Conservation (phyloP, 2,888 invertebrate genomes). For the Arge pagana region DNA sequence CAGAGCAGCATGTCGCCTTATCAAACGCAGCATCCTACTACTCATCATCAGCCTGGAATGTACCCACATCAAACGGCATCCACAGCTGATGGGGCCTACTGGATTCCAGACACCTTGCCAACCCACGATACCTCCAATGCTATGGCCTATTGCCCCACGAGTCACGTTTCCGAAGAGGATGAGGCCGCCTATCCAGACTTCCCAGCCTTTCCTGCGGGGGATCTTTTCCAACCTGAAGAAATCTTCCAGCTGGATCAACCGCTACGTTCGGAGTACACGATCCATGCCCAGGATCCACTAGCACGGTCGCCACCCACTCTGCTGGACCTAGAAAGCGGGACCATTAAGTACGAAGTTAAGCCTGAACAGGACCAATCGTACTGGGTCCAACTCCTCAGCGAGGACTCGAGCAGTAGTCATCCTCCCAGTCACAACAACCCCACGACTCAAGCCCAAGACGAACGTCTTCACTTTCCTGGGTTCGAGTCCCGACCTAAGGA, state of each 20-base stretch:
- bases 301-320: slow-evolving; percentile 72
- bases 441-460: slow-evolving; percentile 60
- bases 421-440: too few relatives aligned
- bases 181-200: slow-evolving; percentile 61
- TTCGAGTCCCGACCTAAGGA: too few relatives aligned
- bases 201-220: slow-evolving; percentile 63
- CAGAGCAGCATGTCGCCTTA: slow-evolving; percentile 48
- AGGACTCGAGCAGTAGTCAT: slow-evolving; percentile 55
- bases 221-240: slow-evolving; percentile 77
- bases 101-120: slow-evolving; percentile 57
- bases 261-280: slow-evolving; percentile 65
- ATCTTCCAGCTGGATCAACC: slow-evolving; percentile 79
- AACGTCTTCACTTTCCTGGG: slow-evolving; percentile 52
- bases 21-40: slow-evolving; percentile 33
- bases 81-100: slow-evolving; percentile 44
- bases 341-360: slow-evolving; percentile 65
- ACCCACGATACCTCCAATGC: slow-evolving; percentile 46
- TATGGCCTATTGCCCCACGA: slow-evolving; percentile 52
- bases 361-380: slow-evolving; percentile 55
- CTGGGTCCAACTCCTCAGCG: slow-evolving; percentile 55
- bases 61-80: slow-evolving; percentile 39
- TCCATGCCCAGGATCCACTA: slow-evolving; percentile 57
- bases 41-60: slow-evolving; percentile 37
- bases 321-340: slow-evolving; percentile 74
- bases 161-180: slow-evolving; percentile 53